Base-by-base conservation (phyloP, 1,140 invertebrate genomes). In the Pseudachorutes palmiensis region DNA sequence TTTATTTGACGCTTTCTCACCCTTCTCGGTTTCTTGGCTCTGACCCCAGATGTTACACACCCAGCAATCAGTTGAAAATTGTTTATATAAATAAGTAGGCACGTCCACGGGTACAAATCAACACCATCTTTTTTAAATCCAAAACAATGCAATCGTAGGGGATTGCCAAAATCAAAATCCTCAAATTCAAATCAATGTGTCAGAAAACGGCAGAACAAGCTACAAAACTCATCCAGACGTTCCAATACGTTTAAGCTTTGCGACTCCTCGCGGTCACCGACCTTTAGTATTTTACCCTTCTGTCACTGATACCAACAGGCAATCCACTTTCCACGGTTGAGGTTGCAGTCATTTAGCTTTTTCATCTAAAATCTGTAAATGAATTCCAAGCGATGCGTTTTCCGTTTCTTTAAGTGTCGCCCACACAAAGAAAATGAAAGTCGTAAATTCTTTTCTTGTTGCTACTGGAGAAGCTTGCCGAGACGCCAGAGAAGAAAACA, bases 21-120 rank as follows among this genome's bases (percentile, higher is more conserved):
- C 36, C 19, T 41, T 19, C 36, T 41, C 36, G 19, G 5, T 55
- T 12, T 22, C 51, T 22, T 55, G 3, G 24, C 24, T 22, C 14
- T 55, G 51, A 55, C 51, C 51, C 51, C 51, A 55, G 51, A 55
- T 55, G 51, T 55, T 55, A 19, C 51, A n/a, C n/a, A n/a, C n/a
- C n/a, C n/a, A n/a, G 51, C 24, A 14, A 55, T 9, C 14, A 26
- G 51, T 55, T 26, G 14, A 55, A 55, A 55, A 55, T 55, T 41
- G 36, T 41, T 41, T 41, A 41, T 41, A 41, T 41, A 41, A 41
- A 41, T 41, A 41, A 19, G 36, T 9, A 41, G 36, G 5, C 36
- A 41, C 5, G 36, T 9, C 5, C 5, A 41, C 5, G n/a, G n/a
- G n/a, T 41, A 5, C 19, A 41, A 41, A 41, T 41, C 36, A 5